Evolutionary conservation across 2,113 vertebrate species (phyloP).

Genomic region (Montifringilla adamsi): DNA sequence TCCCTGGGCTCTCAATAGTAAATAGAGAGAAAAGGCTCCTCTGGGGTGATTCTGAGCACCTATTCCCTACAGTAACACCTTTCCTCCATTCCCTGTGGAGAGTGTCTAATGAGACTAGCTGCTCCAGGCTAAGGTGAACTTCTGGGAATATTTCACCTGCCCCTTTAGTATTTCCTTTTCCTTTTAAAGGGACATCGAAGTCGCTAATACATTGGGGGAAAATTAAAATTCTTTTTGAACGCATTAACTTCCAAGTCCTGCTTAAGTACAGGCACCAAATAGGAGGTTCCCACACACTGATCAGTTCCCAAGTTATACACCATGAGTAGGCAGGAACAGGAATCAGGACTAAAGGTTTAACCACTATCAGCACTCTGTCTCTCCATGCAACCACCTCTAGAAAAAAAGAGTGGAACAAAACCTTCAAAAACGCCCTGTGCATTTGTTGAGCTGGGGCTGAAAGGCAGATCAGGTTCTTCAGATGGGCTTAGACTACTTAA

Average conservation of each 20-base stretch:
- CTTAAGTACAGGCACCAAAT: neutral
- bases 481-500: neutral
- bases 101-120: neutral
- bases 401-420: neutral
- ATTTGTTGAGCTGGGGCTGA: neutral
- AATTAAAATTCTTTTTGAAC: neutral
- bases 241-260: neutral
- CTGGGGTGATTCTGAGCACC: neutral
- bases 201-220: neutral
- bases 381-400: rapidly evolving
- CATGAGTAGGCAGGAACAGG: neutral
- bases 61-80: neutral
- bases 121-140: conserved; percentile 6
- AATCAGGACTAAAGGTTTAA: neutral
- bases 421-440: rapidly evolving
- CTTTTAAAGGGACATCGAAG: conserved; percentile 16
- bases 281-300: neutral
- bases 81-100: neutral
- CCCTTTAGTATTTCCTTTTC: neutral
- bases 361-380: neutral
- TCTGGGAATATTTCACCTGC: conserved; percentile 22
- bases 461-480: neutral
- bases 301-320: neutral
- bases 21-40: conserved; percentile 22
- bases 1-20: neutral